A percentile compares a stretch with the other conserved stretches of the same genome.
Conservation (phyloP, 2,113 vertebrate genomes). For the Eulemur macaco region DNA sequence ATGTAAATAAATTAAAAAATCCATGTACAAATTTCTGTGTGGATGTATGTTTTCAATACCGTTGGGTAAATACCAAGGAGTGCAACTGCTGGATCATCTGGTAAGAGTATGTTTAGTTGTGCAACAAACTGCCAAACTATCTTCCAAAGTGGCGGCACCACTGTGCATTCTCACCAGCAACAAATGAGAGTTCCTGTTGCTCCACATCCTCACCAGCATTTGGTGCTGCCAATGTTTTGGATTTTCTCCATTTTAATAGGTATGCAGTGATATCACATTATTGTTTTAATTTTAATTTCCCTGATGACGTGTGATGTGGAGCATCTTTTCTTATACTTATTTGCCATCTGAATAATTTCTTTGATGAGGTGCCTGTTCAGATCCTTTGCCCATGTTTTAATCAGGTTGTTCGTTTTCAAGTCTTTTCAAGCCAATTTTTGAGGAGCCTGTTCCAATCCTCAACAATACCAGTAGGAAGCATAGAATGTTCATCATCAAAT, state of each 20-base stretch:
- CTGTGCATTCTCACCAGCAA: not conserved
- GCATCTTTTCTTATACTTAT: not conserved
- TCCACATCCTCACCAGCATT: not conserved
- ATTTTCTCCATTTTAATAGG: not conserved
- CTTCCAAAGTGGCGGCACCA: not conserved
- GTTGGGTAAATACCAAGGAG: not conserved
- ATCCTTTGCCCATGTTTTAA: not conserved
- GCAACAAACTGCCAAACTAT: not conserved
- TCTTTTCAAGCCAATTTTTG: not conserved
- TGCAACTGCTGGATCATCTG: not conserved
- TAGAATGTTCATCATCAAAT: not conserved
- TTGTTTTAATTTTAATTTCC: not conserved
- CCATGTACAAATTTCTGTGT: too few species aligned
- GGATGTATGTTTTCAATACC: not conserved
- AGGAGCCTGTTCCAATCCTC: not conserved
- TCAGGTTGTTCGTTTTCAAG: not conserved
- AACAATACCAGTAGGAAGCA: not conserved
- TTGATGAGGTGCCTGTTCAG: not conserved
- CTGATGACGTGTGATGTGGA: not conserved
- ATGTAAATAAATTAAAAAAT: too few species aligned
- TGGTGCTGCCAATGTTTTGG: not conserved
- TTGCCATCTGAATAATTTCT: not conserved
- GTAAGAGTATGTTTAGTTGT: not conserved
- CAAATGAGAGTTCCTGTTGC: not conserved
- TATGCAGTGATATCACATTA: not conserved